Evolutionary conservation across 2,888 invertebrate genomes (phyloP).

Genomic region (Archips xylosteana): DNA sequence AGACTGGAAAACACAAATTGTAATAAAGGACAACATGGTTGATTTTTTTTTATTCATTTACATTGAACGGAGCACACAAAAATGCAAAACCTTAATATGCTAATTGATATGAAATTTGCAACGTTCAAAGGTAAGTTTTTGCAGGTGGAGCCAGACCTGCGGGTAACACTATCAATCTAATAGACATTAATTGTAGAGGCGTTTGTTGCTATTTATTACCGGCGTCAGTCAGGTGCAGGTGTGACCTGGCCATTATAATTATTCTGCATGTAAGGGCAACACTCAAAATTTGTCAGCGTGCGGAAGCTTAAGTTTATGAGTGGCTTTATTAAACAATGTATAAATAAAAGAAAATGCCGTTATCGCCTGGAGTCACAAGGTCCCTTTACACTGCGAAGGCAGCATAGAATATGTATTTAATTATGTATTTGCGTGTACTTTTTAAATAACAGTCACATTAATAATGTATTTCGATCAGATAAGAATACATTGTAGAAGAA

Average conservation of each 20-base stretch:
- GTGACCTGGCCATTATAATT: slow-evolving; percentile 7
- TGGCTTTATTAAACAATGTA: neutral
- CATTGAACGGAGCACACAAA: neutral
- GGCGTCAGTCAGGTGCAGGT: neutral
- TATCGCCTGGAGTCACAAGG: too few species aligned
- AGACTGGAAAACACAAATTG: neutral
- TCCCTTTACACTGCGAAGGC: too few species aligned
- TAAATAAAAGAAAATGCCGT: too few species aligned
- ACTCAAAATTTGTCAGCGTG: neutral
- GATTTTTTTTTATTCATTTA: neutral
- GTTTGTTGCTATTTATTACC: neutral
- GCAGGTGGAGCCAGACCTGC: neutral
- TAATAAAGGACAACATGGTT: slow-evolving; percentile 1
- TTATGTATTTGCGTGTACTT: too few species aligned
- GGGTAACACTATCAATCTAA: slow-evolving; percentile 1
- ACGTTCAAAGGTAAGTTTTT: neutral
- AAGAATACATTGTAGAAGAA: too few species aligned
- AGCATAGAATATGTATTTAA: too few species aligned
- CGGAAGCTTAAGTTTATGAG: neutral
- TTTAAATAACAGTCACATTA: too few species aligned
- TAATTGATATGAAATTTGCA: slow-evolving; percentile 1
- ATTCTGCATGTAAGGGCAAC: slow-evolving; percentile 1
- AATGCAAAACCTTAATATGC: neutral
- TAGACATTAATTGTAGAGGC: slow-evolving; percentile 1
- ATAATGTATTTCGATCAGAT: too few species aligned